A percentile compares a stretch with the other conserved stretches of the same genome.
phyloP scores from a whole-genome alignment of 2,113 vertebrate species.

The Mandrillus leucophaeus region DNA sequence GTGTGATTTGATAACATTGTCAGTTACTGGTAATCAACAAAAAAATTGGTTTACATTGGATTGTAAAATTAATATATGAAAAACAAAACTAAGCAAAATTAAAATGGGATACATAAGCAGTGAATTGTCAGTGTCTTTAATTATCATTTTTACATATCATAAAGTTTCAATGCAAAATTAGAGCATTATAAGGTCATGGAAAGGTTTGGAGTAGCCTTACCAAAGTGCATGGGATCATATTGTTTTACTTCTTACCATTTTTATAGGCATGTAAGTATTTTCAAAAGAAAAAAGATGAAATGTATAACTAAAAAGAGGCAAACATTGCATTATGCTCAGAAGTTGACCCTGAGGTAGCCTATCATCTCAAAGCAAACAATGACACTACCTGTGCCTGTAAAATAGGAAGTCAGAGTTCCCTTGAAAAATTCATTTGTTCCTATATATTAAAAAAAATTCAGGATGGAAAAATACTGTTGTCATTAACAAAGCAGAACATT shows the following conservation, averaged over 20 bases:
- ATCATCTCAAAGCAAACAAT: background rate
- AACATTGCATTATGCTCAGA: background rate
- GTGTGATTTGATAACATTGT: background rate
- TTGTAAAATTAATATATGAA: background rate
- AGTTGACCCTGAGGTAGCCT: background rate
- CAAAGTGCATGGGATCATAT: background rate
- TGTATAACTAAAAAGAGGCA: background rate
- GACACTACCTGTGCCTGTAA: background rate
- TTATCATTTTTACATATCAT: background rate
- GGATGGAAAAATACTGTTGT: background rate
- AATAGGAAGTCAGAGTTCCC: background rate
- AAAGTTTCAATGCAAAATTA: background rate
- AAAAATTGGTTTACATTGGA: background rate
- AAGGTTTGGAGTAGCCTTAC: background rate
- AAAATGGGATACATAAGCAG: background rate
- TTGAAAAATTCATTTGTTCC: background rate
- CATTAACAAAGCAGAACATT: background rate
- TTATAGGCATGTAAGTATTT: background rate
- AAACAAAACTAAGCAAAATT: background rate
- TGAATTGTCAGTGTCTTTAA: background rate
- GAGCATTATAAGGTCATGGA: background rate
- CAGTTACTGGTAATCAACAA: conserved; percentile 19
- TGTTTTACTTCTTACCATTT: background rate
- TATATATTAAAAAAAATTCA: background rate
- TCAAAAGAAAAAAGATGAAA: background rate